Percentiles rank a stretch among this genome's conserved stretches.
Conservation (phyloP, 2,888 invertebrate genomes). For the Steinernema hermaphroditum region DNA sequence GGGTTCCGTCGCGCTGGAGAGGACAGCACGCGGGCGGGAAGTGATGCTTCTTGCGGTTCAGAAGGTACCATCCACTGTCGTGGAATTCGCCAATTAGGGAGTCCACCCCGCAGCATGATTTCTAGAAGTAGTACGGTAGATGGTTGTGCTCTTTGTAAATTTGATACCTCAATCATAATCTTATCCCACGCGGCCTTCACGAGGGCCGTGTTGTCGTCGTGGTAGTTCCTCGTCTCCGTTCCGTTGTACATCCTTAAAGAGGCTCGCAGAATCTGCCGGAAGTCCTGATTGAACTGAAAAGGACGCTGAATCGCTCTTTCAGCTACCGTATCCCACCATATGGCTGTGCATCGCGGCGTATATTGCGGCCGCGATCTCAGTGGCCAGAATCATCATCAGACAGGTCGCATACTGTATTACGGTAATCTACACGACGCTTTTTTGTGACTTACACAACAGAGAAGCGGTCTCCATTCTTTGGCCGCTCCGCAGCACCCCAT, state of each 20-base stretch:
- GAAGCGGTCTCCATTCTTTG: constrained; percentile 65
- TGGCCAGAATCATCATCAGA: constrained; percentile 64
- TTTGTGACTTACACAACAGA: constrained; percentile 58
- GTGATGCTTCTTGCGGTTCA: constrained; percentile 50
- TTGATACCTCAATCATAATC: constrained; percentile 64
- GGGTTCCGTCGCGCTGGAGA: constrained; percentile 51
- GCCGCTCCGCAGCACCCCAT: constrained; percentile 65
- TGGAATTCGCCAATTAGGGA: constrained; percentile 64
- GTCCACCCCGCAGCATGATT: constrained; percentile 65
- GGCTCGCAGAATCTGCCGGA: constrained; percentile 60
- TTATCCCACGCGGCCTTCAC: constrained; percentile 66
- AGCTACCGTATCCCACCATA: constrained; percentile 48
- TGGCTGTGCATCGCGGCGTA: constrained; percentile 64
- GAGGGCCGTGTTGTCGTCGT: constrained; percentile 43
- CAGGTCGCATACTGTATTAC: constrained; percentile 63
- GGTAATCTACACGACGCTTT: not conserved
- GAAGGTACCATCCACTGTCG: constrained; percentile 55
- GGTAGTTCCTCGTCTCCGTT: constrained; percentile 47
- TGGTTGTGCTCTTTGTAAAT: not conserved
- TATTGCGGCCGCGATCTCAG: constrained; percentile 64
- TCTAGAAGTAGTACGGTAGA: constrained; percentile 45
- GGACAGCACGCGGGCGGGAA: constrained; percentile 66
- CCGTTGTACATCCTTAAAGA: constrained; percentile 65
- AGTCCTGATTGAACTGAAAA: constrained; percentile 64
- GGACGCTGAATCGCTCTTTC: not conserved